Base-by-base conservation (phyloP, 2,888 invertebrate species). In the Platycheirus albimanus region DNA sequence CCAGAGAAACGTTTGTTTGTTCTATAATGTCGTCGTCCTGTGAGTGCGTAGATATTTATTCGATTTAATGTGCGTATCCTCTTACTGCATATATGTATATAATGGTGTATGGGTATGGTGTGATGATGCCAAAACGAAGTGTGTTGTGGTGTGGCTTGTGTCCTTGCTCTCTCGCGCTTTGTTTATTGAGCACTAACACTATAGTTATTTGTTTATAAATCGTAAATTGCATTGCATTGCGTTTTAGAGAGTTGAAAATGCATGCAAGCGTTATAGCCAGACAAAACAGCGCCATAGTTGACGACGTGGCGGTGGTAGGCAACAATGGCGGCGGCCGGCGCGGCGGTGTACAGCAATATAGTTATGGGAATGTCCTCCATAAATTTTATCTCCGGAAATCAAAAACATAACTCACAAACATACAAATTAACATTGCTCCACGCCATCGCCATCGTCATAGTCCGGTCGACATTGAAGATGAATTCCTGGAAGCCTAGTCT, bases 151-250 rank as follows among this genome's bases (percentile, higher is more conserved):
- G 51, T 24, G 49, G 38, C 74, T 61, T 74, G 17, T 80, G 69
- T 75, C 52, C 74, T 75, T 69, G 69, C 76, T 76, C 45, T 72
- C 52, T 58, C 64, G 43, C 61, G 64, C 69, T 79, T 84, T 84
- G 83, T 84, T 84, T 84, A 84, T 84, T 74, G 63, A 70, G 74
- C 69, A 78, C 84, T 45, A 78, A 84, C 78, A 79, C 79, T 52
- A n/a, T n/a, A 84, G 84, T 58, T 84, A 84, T 84, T 84, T 84
- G 84, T 84, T 84, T 84, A 84, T 84, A 84, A 84, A 84, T 79
- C 84, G 84, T 84, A 84, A 79, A 84, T 84, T 84, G 79, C 83
- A 83, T 72, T 78, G 83, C 72, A 54, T 47, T 77, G 30, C 43
- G 20, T 11, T 47, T 51, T 52, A 30, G 71, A 63, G 67, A 54